Evolutionary conservation across 1,140 invertebrate species (phyloP), one percentile per base, ranked within the genome.

Genomic region (Uloborus diversus): DNA sequence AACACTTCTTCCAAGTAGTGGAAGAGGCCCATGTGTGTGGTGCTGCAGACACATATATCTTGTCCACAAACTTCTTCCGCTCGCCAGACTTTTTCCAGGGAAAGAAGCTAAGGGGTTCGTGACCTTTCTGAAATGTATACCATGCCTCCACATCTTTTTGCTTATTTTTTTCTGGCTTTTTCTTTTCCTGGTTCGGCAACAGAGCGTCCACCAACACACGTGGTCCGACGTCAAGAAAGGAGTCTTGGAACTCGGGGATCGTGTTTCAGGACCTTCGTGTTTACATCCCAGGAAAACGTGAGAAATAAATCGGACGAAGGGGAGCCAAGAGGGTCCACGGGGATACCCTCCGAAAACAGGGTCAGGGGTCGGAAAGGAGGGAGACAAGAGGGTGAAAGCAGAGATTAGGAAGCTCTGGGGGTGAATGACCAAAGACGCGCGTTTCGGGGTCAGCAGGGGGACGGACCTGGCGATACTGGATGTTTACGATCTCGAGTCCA

Each of bases 301-400:
- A 78, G 73, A 78, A 78, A 65, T 78, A 73, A 56, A 73, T 73
- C 32, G 69, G 69, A 73, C 71, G 69, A 14, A 33, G 42, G 14
- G 70, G 23, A 1, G 2, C 37, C 37, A 42, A 42, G 37, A 17
- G 56, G 56, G 56, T 59, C 56, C 61, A 30, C 33, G 59, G 61
- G 71, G 64, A 49, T n/a, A 51, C 47, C 71, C 57, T 20, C 59
- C n/a, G 30, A 65, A 65, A 65, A 66, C 47, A 56, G 62, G 73
- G 73, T 78, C 73, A 78, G 33, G 71, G 71, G 71, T 75, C 71
- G 42, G 27, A 17, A 62, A 33, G 20, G 25, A 62, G 71, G 71
- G 71, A 47, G 71, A 30, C 57, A 59, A 42, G 13, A 75, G 71
- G 59, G 59, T 49, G 71, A 73, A 73, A 73, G 56, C 35, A 73